These are phyloP conservation scores for Alosa alosa DNA, from an alignment of 2,113 vertebrate species.

Conservation along the genomic window DNA sequence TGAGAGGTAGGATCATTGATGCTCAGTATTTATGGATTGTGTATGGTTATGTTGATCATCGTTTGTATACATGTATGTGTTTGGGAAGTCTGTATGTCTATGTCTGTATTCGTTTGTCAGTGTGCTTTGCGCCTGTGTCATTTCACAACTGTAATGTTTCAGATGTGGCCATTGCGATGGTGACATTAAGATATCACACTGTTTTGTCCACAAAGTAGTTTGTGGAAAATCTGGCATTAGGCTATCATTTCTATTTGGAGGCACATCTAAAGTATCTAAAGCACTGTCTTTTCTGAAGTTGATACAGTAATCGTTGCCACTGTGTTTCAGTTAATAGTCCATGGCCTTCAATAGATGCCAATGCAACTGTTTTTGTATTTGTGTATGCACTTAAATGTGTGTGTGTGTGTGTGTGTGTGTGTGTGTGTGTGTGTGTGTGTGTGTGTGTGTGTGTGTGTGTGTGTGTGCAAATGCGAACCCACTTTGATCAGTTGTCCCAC, in stretches of 20 bases:
- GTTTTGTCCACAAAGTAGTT: not conserved
- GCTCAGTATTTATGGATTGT: not conserved
- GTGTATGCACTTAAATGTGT: not conserved
- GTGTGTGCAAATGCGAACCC: not conserved
- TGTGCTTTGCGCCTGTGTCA: not conserved
- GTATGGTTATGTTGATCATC: not conserved
- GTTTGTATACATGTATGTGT: not conserved
- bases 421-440: not conserved
- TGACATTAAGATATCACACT: not conserved
- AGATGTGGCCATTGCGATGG: not conserved
- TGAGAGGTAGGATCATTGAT: not conserved
- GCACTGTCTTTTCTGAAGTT: not conserved
- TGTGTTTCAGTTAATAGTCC: not conserved
- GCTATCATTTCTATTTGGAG: not conserved
- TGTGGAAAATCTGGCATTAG: not conserved
- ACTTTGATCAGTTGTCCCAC: constrained; percentile 16
- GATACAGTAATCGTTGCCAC: not conserved
- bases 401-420: not conserved
- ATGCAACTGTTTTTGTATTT: not conserved
- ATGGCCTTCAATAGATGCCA: not conserved
- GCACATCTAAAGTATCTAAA: not conserved
- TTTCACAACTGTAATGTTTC: not conserved
- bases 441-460: not conserved
- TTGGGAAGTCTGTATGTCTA: not conserved
- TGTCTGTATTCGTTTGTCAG: not conserved